Conservation (phyloP, 2,113 vertebrate species). For the Tyto alba region DNA sequence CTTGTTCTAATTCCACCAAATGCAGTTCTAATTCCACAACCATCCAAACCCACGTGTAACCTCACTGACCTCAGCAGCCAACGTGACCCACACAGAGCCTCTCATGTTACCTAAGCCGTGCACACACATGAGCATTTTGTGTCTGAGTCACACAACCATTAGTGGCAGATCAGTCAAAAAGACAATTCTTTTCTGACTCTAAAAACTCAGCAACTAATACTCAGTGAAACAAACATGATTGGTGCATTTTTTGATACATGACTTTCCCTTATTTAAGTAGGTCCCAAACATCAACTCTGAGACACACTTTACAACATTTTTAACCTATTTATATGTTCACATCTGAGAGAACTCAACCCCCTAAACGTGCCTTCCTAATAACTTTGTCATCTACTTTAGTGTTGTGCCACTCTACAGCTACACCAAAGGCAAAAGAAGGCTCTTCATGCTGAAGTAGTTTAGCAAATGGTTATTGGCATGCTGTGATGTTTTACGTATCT, state of each 20-base stretch:
- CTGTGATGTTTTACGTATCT: background rate
- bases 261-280: background rate
- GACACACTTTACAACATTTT: background rate
- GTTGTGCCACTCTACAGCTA: background rate
- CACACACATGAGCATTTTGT: background rate
- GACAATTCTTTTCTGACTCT: background rate
- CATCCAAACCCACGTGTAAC: background rate
- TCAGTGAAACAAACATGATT: background rate
- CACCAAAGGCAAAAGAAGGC: background rate
- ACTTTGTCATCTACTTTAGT: background rate
- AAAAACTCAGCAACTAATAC: background rate
- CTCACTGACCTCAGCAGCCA: background rate
- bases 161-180: background rate
- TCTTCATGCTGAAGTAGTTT: background rate
- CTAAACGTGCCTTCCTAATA: background rate
- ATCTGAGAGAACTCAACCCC: background rate
- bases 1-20: background rate
- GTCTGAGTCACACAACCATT: background rate
- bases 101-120: rapidly evolving
- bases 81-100: background rate
- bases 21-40: background rate
- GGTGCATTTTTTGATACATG: background rate
- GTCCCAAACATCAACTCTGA: background rate
- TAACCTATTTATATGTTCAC: background rate
- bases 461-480: background rate